Percentiles rank a stretch among this genome's conserved stretches.
Evolutionary conservation across 37 sponge, comb jelly and placozoan genomes (phyloP).

Genomic region (Cladorhizidae sp.): DNA sequence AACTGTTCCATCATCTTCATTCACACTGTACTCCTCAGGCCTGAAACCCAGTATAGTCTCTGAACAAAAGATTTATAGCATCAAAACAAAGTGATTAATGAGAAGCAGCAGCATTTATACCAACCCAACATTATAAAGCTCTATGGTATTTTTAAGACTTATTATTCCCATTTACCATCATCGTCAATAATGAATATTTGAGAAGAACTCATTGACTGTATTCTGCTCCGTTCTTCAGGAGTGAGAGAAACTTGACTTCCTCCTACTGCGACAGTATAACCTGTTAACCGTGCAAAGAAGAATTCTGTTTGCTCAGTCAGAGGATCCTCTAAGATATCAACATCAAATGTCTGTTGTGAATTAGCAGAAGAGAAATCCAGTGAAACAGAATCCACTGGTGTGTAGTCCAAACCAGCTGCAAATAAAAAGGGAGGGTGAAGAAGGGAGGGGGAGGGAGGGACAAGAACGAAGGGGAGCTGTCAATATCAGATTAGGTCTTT

Average conservation of each 20-base stretch:
- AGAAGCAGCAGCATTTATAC: too few relatives aligned
- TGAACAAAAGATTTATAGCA: too few relatives aligned
- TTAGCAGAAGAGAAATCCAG: neutral
- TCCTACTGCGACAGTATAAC: neutral
- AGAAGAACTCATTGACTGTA: neutral
- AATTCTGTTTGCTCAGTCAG: neutral
- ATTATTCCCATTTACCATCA: neutral
- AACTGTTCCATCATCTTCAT: constrained; percentile 23
- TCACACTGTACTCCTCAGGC: neutral
- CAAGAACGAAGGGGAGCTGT: too few relatives aligned
- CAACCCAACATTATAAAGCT: too few relatives aligned
- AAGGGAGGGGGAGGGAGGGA: too few relatives aligned
- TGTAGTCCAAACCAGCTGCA: neutral
- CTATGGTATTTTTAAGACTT: too few relatives aligned
- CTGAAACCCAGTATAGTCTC: constrained; percentile 14
- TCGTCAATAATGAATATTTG: neutral
- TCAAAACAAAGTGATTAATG: too few relatives aligned
- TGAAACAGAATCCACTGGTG: neutral
- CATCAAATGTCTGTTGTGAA: neutral
- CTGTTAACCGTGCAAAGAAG: neutral
- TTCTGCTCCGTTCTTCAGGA: neutral
- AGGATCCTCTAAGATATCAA: neutral
- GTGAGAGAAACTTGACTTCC: neutral
- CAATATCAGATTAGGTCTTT: too few relatives aligned
- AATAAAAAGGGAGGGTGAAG: neutral